A percentile compares a stretch with the other conserved stretches of the same genome.
phyloP scores from a whole-genome alignment of 2,888 invertebrate genomes.

The Gordius sp. region DNA sequence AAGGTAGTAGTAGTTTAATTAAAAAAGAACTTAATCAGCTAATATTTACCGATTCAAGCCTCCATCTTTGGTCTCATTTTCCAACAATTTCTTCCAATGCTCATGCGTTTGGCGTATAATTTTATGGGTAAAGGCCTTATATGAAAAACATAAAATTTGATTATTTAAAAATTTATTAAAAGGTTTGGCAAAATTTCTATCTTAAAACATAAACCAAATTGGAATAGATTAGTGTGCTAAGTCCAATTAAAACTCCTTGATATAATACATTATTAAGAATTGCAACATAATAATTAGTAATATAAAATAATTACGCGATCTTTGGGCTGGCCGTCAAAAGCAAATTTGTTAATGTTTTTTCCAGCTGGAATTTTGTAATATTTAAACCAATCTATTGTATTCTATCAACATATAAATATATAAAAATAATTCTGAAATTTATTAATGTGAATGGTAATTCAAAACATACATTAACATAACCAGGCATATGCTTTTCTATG shows the following conservation, averaged over 20 bases:
- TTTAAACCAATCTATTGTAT: slow-evolving; percentile 91
- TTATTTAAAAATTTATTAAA: background rate
- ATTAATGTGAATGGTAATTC: slow-evolving; percentile 3
- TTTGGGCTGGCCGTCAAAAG: slow-evolving; percentile 79
- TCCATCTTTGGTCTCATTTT: background rate
- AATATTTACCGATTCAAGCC: background rate
- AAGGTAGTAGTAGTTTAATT: too few relatives aligned
- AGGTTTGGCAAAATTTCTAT: background rate
- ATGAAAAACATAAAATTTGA: slow-evolving; percentile 2
- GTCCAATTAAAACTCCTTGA: too few relatives aligned
- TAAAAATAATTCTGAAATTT: background rate
- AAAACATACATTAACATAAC: slow-evolving; percentile 39
- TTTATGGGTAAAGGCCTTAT: slow-evolving; percentile 25
- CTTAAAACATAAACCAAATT: background rate
- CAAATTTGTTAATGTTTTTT: slow-evolving; percentile 71
- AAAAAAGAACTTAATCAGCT: too few relatives aligned
- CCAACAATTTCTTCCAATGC: slow-evolving; percentile 28
- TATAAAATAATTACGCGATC: slow-evolving; percentile 28
- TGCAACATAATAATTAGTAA: background rate
- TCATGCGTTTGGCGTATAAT: slow-evolving; percentile 28
- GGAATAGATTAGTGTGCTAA: background rate
- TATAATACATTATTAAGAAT: too few relatives aligned
- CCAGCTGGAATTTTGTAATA: slow-evolving; percentile 74
- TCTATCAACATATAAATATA: slow-evolving; percentile 33
- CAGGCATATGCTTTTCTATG: slow-evolving; percentile 72